A percentile compares a stretch with the other conserved stretches of the same genome.
phyloP scores from a whole-genome alignment of 1,140 invertebrate species.

The Caenorhabditis tropicalis region DNA sequence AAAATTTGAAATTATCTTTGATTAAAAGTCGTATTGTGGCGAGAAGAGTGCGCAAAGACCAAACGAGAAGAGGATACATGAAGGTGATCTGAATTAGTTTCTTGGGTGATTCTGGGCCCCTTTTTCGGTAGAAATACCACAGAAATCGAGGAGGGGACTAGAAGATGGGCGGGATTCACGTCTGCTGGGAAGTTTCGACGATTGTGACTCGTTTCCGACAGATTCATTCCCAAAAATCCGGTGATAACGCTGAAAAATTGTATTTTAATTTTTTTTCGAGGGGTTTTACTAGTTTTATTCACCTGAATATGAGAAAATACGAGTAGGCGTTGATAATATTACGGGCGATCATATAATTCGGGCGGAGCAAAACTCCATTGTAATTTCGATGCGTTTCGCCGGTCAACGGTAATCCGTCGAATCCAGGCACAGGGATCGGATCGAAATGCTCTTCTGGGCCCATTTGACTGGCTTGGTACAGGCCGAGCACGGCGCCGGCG shows the following conservation, averaged over 20 bases:
- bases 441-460: background rate
- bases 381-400: background rate
- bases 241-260: background rate
- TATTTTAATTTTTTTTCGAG: background rate
- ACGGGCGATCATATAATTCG: background rate
- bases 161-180: background rate
- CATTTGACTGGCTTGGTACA: background rate
- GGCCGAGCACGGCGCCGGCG: background rate
- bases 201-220: background rate
- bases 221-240: constrained; percentile 4
- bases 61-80: constrained; percentile 7
- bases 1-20: constrained; percentile 17
- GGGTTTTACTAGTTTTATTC: background rate
- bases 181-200: background rate
- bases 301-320: constrained; percentile 24
- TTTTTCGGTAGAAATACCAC: background rate
- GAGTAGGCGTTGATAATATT: background rate
- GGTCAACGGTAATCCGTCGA: background rate
- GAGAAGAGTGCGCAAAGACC: background rate
- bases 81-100: constrained; percentile 1
- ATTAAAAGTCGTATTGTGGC: background rate
- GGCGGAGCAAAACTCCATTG: background rate
- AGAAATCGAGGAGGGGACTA: background rate
- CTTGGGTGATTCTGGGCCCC: no score
- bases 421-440: background rate